A percentile compares a stretch with the other conserved stretches of the same genome.
phyloP scores from a whole-genome alignment of 1,140 invertebrate species.

The Lethocerus indicus region DNA sequence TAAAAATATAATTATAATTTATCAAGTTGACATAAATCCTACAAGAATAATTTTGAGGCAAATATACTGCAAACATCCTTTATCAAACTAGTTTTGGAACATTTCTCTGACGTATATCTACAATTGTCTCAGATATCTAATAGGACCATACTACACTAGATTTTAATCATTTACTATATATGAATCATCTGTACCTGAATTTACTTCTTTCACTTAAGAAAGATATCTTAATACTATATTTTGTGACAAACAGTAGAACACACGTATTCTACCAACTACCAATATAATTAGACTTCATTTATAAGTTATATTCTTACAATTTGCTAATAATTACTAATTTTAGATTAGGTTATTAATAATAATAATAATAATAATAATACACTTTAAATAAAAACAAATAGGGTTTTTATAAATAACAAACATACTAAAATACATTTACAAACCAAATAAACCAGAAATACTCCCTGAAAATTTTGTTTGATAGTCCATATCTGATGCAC shows the following conservation, averaged over 20 bases:
- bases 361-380: neutral
- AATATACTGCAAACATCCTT: neutral
- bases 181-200: slow-evolving; percentile 6
- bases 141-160: slow-evolving; percentile 1
- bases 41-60: neutral
- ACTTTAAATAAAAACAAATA: neutral
- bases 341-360: neutral
- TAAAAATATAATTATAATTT: neutral
- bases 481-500: no score
- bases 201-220: neutral
- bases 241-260: slow-evolving; percentile 9
- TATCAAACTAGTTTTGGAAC: slow-evolving; percentile 3
- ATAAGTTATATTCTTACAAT: neutral
- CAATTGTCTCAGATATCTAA: slow-evolving; percentile 2
- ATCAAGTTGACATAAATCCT: neutral
- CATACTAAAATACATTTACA: neutral
- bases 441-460: neutral
- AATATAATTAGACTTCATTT: neutral
- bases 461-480: neutral
- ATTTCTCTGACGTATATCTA: slow-evolving; percentile 2
- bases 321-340: slow-evolving; percentile 1
- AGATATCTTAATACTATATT: neutral
- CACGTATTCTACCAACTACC: slow-evolving; percentile 10
- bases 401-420: neutral
- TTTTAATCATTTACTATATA: neutral